Base-by-base conservation (phyloP, 2,888 invertebrate genomes). In the Lasioglossum vierecki region DNA sequence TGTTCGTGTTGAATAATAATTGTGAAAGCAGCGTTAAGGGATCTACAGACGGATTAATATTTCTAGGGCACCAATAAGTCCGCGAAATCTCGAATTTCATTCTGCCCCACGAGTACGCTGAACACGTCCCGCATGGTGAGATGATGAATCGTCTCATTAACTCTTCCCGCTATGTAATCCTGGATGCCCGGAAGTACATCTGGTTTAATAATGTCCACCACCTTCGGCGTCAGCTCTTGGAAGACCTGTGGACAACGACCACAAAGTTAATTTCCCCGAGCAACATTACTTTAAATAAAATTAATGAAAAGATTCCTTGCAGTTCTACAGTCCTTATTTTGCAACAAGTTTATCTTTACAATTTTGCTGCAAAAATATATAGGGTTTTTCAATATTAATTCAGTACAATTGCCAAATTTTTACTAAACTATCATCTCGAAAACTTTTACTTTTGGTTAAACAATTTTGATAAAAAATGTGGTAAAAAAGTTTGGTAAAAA, bases 141-240 rank as follows among this genome's bases (percentile, higher is more conserved):
- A 63, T 94, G 92, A 78, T 92, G 92, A 68, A 92, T 87, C 53
- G 94, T 93, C 46, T 92, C 92, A 87, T 94, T 94, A 35, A 89
- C 92, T 78, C 88, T 88, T 30, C 89, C 85, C 0, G 92, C 90
- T 53, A 94, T 91, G 79, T 91, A 93, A 57, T 93, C 91, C 82
- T 93, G 91, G 74, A 94, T 93, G 44, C 87, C 90, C 11, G 94
- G 94, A 76, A 94, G 81, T 80, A 94, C 87, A 72, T 94, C 94
- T 15, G 94, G 94, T 79, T 94, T 94, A 72, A 94, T 90, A 63
- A 94, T 89, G 72, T 94, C 93, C 60, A 94, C 15, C n/a, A 91
- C 92, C 77, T 93, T 90, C 5, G 94, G 94, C 15, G 92, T 91
- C 41, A 94, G 80, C 60, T 93, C 92, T 70, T 92, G 89, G 35